Conservation (phyloP, 2,797 vertebrate species). For the Amphiprion clarkii region DNA sequence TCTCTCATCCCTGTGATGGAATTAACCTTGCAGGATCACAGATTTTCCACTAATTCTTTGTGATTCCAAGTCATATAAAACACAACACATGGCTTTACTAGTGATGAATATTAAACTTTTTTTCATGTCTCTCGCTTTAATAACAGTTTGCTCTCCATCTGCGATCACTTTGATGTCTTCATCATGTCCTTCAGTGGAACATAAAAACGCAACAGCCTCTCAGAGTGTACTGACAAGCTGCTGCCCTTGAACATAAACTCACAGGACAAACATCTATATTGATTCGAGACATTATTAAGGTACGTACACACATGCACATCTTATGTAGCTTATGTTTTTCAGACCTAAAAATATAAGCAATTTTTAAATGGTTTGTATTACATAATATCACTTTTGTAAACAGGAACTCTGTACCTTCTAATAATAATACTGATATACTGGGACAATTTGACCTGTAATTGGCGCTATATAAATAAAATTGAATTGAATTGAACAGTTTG, state of each 20-base stretch:
- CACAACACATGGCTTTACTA: neutral
- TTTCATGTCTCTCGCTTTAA: constrained; percentile 7
- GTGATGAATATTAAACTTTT: neutral
- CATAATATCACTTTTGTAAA: too few relatives aligned
- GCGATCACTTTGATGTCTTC: constrained; percentile 3
- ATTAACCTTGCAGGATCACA: neutral
- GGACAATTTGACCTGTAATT: too few relatives aligned
- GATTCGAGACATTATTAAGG: too few relatives aligned
- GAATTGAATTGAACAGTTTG: too few relatives aligned
- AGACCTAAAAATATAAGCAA: too few relatives aligned
- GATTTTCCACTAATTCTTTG: neutral
- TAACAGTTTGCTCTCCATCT: constrained; percentile 2
- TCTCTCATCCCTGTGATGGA: neutral
- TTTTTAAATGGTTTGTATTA: too few relatives aligned
- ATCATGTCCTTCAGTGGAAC: constrained; percentile 12
- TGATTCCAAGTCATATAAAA: too few relatives aligned
- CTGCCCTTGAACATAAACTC: neutral
- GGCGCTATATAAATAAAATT: too few relatives aligned
- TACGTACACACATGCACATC: neutral
- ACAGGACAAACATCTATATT: neutral
- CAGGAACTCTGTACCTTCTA: too few relatives aligned
- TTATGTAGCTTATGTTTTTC: neutral
- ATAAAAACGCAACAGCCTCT: constrained; percentile 5
- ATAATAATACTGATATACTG: too few relatives aligned
- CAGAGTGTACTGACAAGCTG: neutral